phyloP scores from a whole-genome alignment of 2,797 vertebrate species.

The Alcedo atthis region DNA sequence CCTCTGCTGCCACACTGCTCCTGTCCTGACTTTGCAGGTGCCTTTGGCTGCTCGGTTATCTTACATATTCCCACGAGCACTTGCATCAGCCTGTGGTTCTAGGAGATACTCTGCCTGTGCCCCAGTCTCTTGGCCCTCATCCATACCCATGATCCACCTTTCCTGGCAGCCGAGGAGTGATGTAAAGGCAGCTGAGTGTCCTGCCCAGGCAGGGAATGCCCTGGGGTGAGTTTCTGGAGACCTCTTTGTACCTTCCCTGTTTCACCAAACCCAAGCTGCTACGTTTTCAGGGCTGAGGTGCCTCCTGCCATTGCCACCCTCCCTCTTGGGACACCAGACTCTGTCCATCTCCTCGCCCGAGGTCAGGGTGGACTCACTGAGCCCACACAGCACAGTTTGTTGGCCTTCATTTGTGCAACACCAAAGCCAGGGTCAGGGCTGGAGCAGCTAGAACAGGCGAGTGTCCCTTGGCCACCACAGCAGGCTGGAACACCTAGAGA shows the following conservation, averaged over 20 bases:
- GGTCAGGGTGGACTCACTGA: not conserved
- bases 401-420: not conserved
- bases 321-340: not conserved
- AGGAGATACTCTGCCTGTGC: not conserved
- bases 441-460: not conserved
- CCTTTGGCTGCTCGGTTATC: not conserved
- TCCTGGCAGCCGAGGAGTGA: not conserved
- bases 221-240: not conserved
- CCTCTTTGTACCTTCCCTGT: not conserved
- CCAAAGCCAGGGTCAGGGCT: not conserved
- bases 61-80: accelerated
- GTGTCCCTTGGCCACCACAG: not conserved
- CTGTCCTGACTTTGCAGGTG: not conserved
- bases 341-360: not conserved
- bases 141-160: not conserved
- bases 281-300: not conserved
- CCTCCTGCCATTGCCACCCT: not conserved
- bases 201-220: not conserved
- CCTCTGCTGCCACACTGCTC: not conserved
- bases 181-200: not conserved
- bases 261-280: not conserved
- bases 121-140: not conserved
- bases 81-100: not conserved
- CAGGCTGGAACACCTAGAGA: not conserved
- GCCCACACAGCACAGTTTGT: not conserved